A percentile compares a stretch with the other conserved stretches of the same genome.
Evolutionary conservation across 2,888 invertebrate genomes (phyloP).

Genomic region (Rhorus exstirpatorius): DNA sequence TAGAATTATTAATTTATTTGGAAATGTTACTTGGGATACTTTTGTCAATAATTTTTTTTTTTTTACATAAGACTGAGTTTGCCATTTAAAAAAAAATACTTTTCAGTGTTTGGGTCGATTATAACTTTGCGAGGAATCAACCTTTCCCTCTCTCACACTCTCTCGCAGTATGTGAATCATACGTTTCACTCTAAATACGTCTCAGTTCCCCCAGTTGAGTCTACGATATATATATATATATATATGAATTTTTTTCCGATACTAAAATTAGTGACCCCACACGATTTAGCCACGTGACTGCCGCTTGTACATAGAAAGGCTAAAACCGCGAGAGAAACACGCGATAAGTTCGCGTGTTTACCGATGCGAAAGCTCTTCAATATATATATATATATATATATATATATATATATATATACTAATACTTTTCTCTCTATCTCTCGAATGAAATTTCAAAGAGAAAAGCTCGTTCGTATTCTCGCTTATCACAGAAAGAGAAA

Average conservation of each 20-base stretch:
- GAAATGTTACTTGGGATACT: too few species aligned
- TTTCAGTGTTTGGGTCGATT: too few species aligned
- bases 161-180: too few species aligned
- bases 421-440: constrained; percentile 47
- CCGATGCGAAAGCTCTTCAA: constrained; percentile 46
- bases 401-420: background rate
- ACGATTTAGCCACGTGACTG: constrained; percentile 35
- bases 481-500: background rate
- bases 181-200: too few species aligned
- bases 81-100: too few species aligned
- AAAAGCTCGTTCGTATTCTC: constrained; percentile 53
- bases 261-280: constrained; percentile 43
- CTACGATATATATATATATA: too few species aligned
- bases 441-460: constrained; percentile 49
- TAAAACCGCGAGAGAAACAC: constrained; percentile 47
- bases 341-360: constrained; percentile 63
- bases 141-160: too few species aligned
- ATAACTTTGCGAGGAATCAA: too few species aligned
- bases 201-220: too few species aligned
- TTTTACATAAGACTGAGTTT: too few species aligned
- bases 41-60: too few species aligned
- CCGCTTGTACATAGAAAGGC: background rate
- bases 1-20: too few species aligned
- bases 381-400: background rate
- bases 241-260: constrained; percentile 48